Evolutionary conservation across 2,797 vertebrate genomes (phyloP), one percentile per base, ranked within the genome.

Genomic region (Oreochromis grahami): DNA sequence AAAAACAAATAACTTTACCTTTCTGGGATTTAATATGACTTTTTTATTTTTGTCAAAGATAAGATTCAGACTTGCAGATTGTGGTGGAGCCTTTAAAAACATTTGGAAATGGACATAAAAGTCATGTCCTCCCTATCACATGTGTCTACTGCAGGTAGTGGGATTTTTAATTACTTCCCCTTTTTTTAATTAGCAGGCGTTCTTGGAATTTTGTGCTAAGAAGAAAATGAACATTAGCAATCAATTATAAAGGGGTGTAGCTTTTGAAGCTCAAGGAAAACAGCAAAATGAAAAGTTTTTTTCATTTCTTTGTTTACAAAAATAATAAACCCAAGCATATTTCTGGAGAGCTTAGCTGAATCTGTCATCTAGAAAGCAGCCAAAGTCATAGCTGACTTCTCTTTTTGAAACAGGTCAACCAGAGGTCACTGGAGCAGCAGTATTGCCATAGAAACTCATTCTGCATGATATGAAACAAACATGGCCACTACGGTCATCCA

Each of bases 101-200:
- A 81, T 84, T 90, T 91, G 89, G 86, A 92, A 94, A 91, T n/a
- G 11, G 34, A 86, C 91, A 92, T 88, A 89, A 86, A 86, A 89
- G 86, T 79, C 55, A 9, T 58, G 76, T 81, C 76, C 78, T 87
- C 53, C 65, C 9, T 86, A 91, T 90, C 76, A 8, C 84, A 81
- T 65, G 77, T 89, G 78, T 88, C 77, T 50, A 21, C 85, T 86
- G 91, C 92, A 93, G 94, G 96, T 94, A 96, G 90, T 78, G 78
- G 26, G 84, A 78, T 91, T 92, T 95, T 94, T 94, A 96, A 95
- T 95, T 94, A 90, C 93, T 93, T 94, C 92, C 88, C 86, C 84
- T 84, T 84, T 90, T 88, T 95, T 95, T 95, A 94, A 96, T 96
- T 95, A 94, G 88, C 85, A 81, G 77, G 86, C 81, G 87, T 92